Conservation (phyloP, 1,140 invertebrate genomes). For the Pseudomyrmex concolor region DNA sequence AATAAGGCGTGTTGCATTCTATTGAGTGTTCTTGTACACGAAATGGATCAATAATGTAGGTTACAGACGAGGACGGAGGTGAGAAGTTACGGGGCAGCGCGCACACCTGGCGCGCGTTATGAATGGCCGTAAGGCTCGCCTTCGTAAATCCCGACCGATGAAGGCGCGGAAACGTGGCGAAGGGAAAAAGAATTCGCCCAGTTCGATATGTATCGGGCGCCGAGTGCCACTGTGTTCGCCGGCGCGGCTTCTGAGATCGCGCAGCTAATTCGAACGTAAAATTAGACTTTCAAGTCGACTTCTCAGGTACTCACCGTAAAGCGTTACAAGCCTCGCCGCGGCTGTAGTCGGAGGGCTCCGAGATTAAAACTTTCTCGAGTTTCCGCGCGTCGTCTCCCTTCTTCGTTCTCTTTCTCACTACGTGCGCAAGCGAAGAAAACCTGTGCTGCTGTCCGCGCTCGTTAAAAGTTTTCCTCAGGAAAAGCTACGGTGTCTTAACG, state of each 20-base stretch:
- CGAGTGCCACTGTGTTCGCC: not conserved
- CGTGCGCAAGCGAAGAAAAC: not conserved
- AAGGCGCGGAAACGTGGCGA: constrained; percentile 4
- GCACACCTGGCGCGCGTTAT: constrained; percentile 62
- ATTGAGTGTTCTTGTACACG: constrained; percentile 39
- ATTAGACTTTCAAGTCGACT: constrained; percentile 67
- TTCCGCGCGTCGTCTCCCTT: constrained; percentile 15
- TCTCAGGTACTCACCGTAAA: constrained; percentile 63
- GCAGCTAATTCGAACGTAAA: constrained; percentile 66
- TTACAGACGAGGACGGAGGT: constrained; percentile 30
- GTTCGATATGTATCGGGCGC: not conserved
- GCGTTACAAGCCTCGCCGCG: constrained; percentile 60
- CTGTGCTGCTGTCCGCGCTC: constrained; percentile 56
- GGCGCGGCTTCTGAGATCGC: not conserved
- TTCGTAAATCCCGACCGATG: constrained; percentile 56
- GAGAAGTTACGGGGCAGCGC: constrained; percentile 35
- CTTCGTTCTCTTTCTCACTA: not conserved
- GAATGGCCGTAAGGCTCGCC: constrained; percentile 41
- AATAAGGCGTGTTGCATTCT: constrained; percentile 7
- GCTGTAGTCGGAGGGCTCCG: constrained; percentile 39
- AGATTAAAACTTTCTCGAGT: constrained; percentile 70
- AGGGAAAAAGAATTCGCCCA: constrained; percentile 43
- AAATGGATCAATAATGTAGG: constrained; percentile 57
- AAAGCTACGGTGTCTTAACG: constrained; percentile 65
- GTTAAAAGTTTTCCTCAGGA: constrained; percentile 66